These are phyloP conservation scores for Thermophis baileyi DNA, from an alignment of 2,113 vertebrate genomes.

Conservation along the genomic window DNA sequence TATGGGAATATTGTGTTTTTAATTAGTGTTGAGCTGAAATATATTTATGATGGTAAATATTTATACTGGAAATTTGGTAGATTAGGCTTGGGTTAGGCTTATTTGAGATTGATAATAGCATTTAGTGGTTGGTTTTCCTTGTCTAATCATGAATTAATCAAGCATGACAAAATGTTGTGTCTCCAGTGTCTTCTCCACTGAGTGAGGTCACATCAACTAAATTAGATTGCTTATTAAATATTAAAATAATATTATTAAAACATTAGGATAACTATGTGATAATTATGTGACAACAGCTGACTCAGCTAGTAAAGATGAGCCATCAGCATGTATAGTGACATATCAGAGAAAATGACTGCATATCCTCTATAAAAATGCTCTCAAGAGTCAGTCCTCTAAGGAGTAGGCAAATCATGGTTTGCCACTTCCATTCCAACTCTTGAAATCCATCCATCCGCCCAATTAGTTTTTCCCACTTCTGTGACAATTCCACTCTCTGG, in stretches of 20 bases:
- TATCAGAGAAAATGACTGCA: not conserved
- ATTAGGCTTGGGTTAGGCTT: not conserved
- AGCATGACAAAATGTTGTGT: not conserved
- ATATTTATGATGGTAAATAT: not conserved
- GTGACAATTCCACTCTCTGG: not conserved
- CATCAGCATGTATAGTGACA: not conserved
- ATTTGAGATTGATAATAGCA: not conserved
- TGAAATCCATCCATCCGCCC: not conserved
- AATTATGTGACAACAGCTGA: not conserved
- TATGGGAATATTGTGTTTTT: not conserved
- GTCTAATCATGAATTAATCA: not conserved
- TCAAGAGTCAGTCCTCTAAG: not conserved
- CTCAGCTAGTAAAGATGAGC: not conserved
- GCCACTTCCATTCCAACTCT: not conserved
- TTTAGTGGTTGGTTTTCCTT: not conserved
- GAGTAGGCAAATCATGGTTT: not conserved
- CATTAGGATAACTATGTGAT: not conserved
- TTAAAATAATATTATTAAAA: not conserved
- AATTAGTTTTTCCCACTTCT: not conserved
- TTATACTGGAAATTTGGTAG: not conserved
- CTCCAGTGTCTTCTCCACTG: not conserved
- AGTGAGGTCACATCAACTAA: not conserved
- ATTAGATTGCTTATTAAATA: not conserved
- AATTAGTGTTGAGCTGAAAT: not conserved
- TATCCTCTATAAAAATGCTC: not conserved